These are phyloP conservation scores for Mesaphorura yosii DNA, from an alignment of 1,140 invertebrate species.

Conservation along the genomic window DNA sequence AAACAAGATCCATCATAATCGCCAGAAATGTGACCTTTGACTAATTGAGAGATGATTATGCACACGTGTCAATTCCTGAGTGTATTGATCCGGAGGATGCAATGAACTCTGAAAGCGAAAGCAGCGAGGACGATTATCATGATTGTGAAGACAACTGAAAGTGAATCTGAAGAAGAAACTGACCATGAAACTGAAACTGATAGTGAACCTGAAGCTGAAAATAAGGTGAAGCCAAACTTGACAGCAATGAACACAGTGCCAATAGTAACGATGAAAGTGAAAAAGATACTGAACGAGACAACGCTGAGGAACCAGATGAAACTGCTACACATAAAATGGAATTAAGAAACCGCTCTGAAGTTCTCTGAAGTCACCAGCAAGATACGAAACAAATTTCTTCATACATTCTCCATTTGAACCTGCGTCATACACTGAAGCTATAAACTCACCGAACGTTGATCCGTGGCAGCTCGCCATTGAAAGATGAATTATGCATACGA, in stretches of 20 bases:
- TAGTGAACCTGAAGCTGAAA: background rate
- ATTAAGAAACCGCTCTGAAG: background rate
- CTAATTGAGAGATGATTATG: background rate
- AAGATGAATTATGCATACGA: no score
- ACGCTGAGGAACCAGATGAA: background rate
- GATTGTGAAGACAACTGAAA: background rate
- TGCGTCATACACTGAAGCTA: no score
- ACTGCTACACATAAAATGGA: background rate
- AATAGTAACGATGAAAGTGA: background rate
- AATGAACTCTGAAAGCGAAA: background rate
- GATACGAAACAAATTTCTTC: background rate
- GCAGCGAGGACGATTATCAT: no score
- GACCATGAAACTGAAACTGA: background rate
- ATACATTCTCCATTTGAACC: background rate
- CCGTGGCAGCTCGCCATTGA: no score
- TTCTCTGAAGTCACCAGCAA: background rate
- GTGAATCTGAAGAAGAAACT: background rate
- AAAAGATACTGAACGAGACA: background rate
- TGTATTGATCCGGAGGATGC: background rate
- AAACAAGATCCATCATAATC: background rate
- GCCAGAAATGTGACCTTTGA: slow-evolving; percentile 6
- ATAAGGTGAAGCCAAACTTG: background rate
- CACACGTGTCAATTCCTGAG: no score
- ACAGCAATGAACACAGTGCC: background rate
- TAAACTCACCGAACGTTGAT: no score